Evolutionary conservation across 2,113 vertebrate species (phyloP).

Genomic region (Mirza zaza): DNA sequence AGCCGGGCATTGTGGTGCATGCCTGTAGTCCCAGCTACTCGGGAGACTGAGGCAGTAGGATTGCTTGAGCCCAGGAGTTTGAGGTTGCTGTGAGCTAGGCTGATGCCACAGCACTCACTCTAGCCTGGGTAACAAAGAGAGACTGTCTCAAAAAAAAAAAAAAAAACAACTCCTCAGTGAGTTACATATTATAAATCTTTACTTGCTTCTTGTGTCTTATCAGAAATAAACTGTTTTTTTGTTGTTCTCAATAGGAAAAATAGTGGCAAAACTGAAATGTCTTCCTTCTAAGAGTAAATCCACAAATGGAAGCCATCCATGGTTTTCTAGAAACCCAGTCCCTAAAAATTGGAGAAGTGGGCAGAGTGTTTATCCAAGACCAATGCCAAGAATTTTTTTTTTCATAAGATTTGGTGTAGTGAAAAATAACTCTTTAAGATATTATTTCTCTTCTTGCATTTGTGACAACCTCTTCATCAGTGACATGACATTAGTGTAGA

Average conservation of each 20-base stretch:
- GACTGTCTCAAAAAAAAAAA: too few species aligned
- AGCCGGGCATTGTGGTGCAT: too few species aligned
- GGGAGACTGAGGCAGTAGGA: too few species aligned
- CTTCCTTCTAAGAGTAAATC: neutral
- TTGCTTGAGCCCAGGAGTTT: too few species aligned
- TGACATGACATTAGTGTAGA: constrained; percentile 12
- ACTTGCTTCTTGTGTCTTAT: neutral
- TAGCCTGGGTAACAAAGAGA: too few species aligned
- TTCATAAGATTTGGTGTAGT: constrained; percentile 8
- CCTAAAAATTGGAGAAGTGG: neutral
- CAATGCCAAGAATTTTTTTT: neutral
- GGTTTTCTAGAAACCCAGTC: neutral
- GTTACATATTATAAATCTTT: neutral
- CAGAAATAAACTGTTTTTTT: neutral
- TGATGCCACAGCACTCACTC: too few species aligned
- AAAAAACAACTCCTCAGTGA: neutral
- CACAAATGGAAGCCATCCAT: neutral
- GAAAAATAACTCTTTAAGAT: constrained; percentile 7
- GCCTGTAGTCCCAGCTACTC: too few species aligned
- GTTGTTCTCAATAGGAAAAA: neutral
- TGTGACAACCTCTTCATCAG: constrained; percentile 35
- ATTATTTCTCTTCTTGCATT: constrained; percentile 14
- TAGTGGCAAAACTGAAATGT: neutral
- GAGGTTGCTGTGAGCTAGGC: too few species aligned
- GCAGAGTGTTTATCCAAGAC: neutral